Conservation (phyloP, 2,888 invertebrate genomes). For the Auanema sp. region DNA sequence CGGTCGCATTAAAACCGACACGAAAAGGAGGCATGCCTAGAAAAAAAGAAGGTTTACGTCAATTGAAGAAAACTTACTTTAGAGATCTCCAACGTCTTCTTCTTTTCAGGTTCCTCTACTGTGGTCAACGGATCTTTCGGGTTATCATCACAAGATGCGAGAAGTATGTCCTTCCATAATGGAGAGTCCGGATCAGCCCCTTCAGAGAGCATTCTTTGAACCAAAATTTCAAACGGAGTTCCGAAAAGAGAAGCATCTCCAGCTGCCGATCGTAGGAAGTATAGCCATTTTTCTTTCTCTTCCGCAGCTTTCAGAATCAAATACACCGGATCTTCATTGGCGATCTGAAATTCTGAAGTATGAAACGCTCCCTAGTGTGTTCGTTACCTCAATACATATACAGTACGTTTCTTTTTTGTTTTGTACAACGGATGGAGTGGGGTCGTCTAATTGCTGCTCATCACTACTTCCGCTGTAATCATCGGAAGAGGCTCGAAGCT, state of each 20-base stretch:
- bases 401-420: slow-evolving; percentile 36
- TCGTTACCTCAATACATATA: slow-evolving; percentile 44
- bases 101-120: slow-evolving; percentile 39
- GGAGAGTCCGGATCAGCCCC: slow-evolving; percentile 78
- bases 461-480: slow-evolving; percentile 54
- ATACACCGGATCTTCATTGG: slow-evolving; percentile 89
- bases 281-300: slow-evolving; percentile 80
- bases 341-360: slow-evolving; percentile 75
- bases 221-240: slow-evolving; percentile 91
- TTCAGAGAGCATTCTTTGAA: slow-evolving; percentile 93
- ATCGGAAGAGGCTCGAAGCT: slow-evolving; percentile 35
- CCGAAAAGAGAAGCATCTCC: slow-evolving; percentile 75
- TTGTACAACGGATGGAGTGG: slow-evolving; percentile 20
- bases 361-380: slow-evolving; percentile 72
- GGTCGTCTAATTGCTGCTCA: slow-evolving; percentile 41
- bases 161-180: slow-evolving; percentile 53
- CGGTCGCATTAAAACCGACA: slow-evolving; percentile 91
- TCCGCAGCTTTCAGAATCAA: slow-evolving; percentile 86
- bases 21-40: slow-evolving; percentile 90
- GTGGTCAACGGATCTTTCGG: slow-evolving; percentile 52
- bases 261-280: slow-evolving; percentile 82
- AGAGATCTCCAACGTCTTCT: slow-evolving; percentile 55
- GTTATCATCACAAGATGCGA: slow-evolving; percentile 45
- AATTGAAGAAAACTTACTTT: slow-evolving; percentile 15
- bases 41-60: slow-evolving; percentile 24